Conservation (phyloP, 2,113 vertebrate species). For the Coreoperca whiteheadi region DNA sequence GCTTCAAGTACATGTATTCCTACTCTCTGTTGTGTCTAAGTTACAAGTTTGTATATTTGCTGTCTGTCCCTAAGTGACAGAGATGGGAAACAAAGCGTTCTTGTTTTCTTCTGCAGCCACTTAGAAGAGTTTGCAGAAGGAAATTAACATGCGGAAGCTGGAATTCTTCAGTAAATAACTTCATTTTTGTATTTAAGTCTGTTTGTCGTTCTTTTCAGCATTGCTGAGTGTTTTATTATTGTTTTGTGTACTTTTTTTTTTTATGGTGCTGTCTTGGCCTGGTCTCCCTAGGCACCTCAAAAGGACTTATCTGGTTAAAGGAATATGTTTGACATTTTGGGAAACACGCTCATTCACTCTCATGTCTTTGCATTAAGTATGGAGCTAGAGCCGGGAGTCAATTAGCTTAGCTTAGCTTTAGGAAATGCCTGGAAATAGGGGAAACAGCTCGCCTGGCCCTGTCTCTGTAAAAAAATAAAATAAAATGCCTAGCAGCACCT, state of each 20-base stretch:
- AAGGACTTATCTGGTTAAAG: neutral
- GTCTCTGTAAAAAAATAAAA: neutral
- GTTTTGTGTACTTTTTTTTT: neutral
- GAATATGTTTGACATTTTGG: neutral
- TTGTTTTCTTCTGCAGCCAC: neutral
- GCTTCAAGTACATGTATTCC: neutral
- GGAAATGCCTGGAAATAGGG: neutral
- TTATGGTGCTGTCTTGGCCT: neutral
- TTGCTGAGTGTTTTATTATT: neutral
- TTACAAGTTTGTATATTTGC: slow-evolving; percentile 10
- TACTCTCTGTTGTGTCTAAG: neutral
- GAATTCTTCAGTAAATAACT: neutral
- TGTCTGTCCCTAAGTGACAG: neutral
- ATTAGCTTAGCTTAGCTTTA: neutral
- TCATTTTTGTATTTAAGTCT: neutral
- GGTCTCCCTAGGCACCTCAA: neutral
- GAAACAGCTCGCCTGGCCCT: neutral
- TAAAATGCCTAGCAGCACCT: neutral
- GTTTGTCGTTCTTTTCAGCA: neutral
- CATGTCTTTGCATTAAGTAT: neutral
- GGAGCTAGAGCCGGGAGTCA: neutral
- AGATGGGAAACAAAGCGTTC: neutral
- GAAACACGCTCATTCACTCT: neutral
- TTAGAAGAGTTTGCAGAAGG: neutral
- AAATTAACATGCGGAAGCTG: neutral